Percentiles rank a stretch among this genome's conserved stretches.
phyloP scores from a whole-genome alignment of 2,888 invertebrate genomes.

The Orthonevra nobilis region DNA sequence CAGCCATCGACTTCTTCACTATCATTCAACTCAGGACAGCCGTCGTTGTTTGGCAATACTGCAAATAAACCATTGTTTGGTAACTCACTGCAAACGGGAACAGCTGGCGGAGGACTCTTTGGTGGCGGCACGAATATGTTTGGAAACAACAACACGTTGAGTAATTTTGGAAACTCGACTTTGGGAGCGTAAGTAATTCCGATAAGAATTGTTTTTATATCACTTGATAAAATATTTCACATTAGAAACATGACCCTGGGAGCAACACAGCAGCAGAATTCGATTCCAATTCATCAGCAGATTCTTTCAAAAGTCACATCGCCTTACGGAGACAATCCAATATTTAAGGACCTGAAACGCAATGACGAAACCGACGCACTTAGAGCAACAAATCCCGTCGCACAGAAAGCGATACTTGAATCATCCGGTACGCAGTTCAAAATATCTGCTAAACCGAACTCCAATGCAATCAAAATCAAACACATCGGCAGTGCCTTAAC shows the following conservation, averaged over 20 bases:
- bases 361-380: slow-evolving; percentile 83
- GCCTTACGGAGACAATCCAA: slow-evolving; percentile 93
- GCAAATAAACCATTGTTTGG: slow-evolving; percentile 79
- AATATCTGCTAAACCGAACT: slow-evolving; percentile 82
- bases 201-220: background rate
- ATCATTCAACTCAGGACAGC: slow-evolving; percentile 77
- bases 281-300: slow-evolving; percentile 85
- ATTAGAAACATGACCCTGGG: slow-evolving; percentile 72
- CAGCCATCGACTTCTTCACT: slow-evolving; percentile 77
- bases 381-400: slow-evolving; percentile 86
- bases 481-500: slow-evolving; percentile 76
- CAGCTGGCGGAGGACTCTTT: slow-evolving; percentile 79
- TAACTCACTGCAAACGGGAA: slow-evolving; percentile 73
- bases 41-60: slow-evolving; percentile 81
- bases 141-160: slow-evolving; percentile 78
- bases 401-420: slow-evolving; percentile 85
- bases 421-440: slow-evolving; percentile 81
- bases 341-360: slow-evolving; percentile 87
- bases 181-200: slow-evolving; percentile 73
- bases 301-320: slow-evolving; percentile 88
- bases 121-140: slow-evolving; percentile 77
- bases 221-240: background rate
- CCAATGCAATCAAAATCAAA: slow-evolving; percentile 81
- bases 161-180: slow-evolving; percentile 73
- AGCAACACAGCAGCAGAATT: slow-evolving; percentile 75